Evolutionary conservation across 2,797 vertebrate genomes (phyloP).

Genomic region (Tinamus major): DNA sequence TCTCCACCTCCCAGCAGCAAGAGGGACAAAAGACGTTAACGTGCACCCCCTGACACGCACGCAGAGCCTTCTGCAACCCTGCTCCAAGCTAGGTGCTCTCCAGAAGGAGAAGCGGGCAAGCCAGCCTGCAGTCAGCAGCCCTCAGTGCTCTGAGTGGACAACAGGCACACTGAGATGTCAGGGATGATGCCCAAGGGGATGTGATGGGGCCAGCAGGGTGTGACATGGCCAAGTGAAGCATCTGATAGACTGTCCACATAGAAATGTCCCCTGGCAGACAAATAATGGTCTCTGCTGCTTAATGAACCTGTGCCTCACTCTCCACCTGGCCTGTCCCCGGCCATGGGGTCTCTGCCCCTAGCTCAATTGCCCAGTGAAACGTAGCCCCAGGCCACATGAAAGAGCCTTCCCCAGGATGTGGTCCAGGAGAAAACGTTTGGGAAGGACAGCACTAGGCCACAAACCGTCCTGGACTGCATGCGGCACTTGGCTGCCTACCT

Average conservation of each 20-base stretch:
- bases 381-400: too few relatives aligned
- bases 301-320: accelerated
- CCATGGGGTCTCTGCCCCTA: neutral
- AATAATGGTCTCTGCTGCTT: neutral
- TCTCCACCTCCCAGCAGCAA: neutral
- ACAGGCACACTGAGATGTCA: neutral
- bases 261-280: neutral
- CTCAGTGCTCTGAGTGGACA: neutral
- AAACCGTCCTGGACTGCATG: neutral
- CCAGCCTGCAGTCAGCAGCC: neutral
- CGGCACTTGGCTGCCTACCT: accelerated
- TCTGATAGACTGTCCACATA: neutral
- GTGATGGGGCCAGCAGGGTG: neutral
- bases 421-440: accelerated
- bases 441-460: neutral
- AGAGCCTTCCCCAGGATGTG: neutral
- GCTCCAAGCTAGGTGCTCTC: neutral
- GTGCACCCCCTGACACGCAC: accelerated
- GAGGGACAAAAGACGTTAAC: neutral
- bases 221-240: neutral
- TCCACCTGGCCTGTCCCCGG: accelerated
- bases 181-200: neutral
- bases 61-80: neutral
- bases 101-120: neutral
- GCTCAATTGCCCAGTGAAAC: neutral